A percentile compares a stretch with the other conserved stretches of the same genome.
Conservation (phyloP, 2,888 invertebrate species). For the Trisateles emortualis region DNA sequence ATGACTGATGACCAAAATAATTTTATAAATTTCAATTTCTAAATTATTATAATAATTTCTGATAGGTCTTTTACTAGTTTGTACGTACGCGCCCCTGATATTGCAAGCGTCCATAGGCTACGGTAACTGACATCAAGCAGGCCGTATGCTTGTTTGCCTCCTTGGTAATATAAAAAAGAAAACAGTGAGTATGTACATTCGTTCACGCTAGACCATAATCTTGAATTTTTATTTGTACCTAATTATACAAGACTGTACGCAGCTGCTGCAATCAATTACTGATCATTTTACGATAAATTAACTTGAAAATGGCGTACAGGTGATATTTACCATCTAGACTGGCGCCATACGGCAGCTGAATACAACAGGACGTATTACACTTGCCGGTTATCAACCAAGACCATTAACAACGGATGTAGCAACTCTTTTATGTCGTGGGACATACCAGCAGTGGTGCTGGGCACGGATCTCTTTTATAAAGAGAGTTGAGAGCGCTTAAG, state of each 20-base stretch:
- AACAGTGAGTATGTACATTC: too few relatives aligned
- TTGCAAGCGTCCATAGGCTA: too few relatives aligned
- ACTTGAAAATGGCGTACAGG: constrained; percentile 51
- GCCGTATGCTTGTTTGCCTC: too few relatives aligned
- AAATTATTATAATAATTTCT: background rate
- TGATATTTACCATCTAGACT: constrained; percentile 48
- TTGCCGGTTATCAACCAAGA: constrained; percentile 10
- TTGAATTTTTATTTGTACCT: constrained; percentile 39
- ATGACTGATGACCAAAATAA: too few relatives aligned
- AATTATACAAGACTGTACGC: constrained; percentile 42
- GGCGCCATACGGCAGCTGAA: constrained; percentile 57
- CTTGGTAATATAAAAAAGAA: too few relatives aligned
- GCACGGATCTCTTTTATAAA: too few relatives aligned
- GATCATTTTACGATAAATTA: constrained; percentile 53
- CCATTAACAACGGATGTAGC: constrained; percentile 35
- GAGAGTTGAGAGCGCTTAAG: too few relatives aligned
- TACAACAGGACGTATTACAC: constrained; percentile 35
- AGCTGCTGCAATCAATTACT: constrained; percentile 54
- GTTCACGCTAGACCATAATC: constrained; percentile 33
- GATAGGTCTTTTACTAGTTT: background rate
- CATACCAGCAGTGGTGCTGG: too few relatives aligned
- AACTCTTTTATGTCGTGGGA: too few relatives aligned
- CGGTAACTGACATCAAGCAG: too few relatives aligned
- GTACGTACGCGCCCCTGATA: too few relatives aligned
- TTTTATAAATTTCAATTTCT: too few relatives aligned